Percentiles rank a stretch among this genome's conserved stretches.
Conservation (phyloP, 2,888 invertebrate species). For the Dysmachus trigonus region DNA sequence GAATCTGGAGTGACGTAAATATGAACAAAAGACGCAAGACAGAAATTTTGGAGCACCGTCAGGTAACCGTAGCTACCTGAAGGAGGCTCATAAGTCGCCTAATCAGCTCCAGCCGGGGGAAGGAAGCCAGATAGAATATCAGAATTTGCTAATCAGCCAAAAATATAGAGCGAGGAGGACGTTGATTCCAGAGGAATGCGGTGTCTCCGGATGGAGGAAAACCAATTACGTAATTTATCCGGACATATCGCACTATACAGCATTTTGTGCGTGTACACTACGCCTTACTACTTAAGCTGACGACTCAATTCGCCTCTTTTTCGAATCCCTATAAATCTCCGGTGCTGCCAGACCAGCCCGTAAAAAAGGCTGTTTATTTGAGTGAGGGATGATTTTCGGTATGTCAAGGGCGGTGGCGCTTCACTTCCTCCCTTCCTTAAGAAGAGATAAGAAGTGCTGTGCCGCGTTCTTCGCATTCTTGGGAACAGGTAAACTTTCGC, state of each 20-base stretch:
- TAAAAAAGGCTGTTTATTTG: slow-evolving; percentile 10
- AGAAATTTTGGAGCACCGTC: neutral
- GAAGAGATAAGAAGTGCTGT: neutral
- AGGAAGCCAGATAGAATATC: slow-evolving; percentile 8
- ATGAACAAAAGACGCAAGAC: neutral
- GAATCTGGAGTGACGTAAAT: neutral
- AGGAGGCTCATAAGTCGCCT: slow-evolving; percentile 18
- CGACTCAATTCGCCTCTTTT: neutral
- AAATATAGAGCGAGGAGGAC: neutral
- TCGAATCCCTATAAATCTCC: neutral
- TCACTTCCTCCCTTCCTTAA: neutral
- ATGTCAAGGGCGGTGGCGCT: neutral
- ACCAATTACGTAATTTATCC: neutral
- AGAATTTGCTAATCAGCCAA: slow-evolving; percentile 26
- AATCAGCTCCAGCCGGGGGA: neutral
- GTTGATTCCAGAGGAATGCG: neutral
- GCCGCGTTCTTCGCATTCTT: neutral
- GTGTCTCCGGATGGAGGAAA: neutral
- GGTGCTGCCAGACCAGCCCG: neutral
- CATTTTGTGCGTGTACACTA: neutral
- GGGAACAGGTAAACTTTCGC: neutral
- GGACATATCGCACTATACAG: neutral
- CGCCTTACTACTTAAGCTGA: neutral
- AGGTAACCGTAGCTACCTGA: neutral
- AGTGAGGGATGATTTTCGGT: neutral